These are phyloP conservation scores for Ips nitidus DNA, from an alignment of 1,140 invertebrate species.

Conservation along the genomic window DNA sequence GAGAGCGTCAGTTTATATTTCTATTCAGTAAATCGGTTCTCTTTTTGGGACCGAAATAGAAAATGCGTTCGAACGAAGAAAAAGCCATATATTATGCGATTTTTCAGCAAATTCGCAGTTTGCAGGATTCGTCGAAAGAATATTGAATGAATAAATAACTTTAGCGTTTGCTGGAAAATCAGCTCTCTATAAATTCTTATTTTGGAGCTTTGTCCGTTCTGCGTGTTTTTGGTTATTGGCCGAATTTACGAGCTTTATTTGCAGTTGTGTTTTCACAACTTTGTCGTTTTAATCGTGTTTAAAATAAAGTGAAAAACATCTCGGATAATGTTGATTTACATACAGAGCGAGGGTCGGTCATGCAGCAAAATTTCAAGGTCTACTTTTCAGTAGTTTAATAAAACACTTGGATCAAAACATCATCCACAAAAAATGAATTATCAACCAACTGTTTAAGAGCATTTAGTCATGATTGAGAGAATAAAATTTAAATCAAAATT, in stretches of 20 bases:
- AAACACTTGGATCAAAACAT: no score
- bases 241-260: no score
- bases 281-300: no score
- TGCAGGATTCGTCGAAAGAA: constrained; percentile 9
- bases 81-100: constrained; percentile 18
- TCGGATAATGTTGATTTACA: background rate
- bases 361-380: no score
- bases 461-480: no score
- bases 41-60: constrained; percentile 24
- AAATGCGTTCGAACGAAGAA: constrained; percentile 27
- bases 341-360: no score
- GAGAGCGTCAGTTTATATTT: constrained; percentile 13
- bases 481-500: no score
- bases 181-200: constrained; percentile 7
- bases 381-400: no score
- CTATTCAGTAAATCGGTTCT: constrained; percentile 9
- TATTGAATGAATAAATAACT: constrained; percentile 29
- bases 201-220: background rate
- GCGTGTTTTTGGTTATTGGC: background rate
- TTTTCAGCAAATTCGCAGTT: constrained; percentile 17
- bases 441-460: no score
- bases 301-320: no score
- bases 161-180: constrained; percentile 14
- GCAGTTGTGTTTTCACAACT: no score
- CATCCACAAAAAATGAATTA: no score